A percentile compares a stretch with the other conserved stretches of the same genome.
Conservation (phyloP, 2,113 vertebrate species). For the Protomyctophum bolini region DNA sequence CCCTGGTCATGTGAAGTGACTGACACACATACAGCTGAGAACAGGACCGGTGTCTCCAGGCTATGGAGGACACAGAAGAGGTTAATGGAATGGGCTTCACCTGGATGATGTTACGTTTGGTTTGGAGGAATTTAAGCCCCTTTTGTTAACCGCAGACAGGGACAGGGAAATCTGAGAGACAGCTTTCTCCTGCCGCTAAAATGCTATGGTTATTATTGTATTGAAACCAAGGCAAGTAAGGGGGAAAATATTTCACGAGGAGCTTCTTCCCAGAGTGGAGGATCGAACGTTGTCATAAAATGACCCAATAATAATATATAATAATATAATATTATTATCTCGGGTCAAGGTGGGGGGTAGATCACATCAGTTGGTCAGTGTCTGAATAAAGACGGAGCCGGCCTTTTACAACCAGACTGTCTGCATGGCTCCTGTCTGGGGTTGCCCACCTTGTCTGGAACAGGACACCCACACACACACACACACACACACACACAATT, state of each 20-base stretch:
- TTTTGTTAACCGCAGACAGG: slow-evolving; percentile 31
- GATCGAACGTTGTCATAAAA: too few species aligned
- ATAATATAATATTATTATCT: slow-evolving; percentile 36
- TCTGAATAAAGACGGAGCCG: slow-evolving; percentile 57
- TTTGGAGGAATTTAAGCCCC: slow-evolving; percentile 7
- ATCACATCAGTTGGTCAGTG: slow-evolving; percentile 8
- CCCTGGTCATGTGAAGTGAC: slow-evolving; percentile 34
- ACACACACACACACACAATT: slow-evolving; percentile 1
- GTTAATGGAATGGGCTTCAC: slow-evolving; percentile 65
- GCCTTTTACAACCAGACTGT: slow-evolving; percentile 43
- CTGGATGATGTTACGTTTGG: slow-evolving; percentile 60
- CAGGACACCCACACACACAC: slow-evolving; percentile 33
- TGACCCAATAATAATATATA: not conserved
- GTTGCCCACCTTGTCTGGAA: slow-evolving; percentile 67
- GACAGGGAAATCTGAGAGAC: slow-evolving; percentile 38
- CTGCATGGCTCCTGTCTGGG: slow-evolving; percentile 45
- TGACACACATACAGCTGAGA: slow-evolving; percentile 54
- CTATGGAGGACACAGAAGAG: slow-evolving; percentile 30
- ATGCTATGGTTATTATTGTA: slow-evolving; percentile 24
- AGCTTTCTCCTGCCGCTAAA: slow-evolving; percentile 24
- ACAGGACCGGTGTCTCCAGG: slow-evolving; percentile 35
- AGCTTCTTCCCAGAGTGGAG: too few species aligned
- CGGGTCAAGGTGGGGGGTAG: slow-evolving; percentile 42
- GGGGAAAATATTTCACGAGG: not conserved
- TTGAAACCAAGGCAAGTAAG: slow-evolving; percentile 27